phyloP scores from a whole-genome alignment of 2,797 vertebrate genomes.

The Leucoraja ocellata region DNA sequence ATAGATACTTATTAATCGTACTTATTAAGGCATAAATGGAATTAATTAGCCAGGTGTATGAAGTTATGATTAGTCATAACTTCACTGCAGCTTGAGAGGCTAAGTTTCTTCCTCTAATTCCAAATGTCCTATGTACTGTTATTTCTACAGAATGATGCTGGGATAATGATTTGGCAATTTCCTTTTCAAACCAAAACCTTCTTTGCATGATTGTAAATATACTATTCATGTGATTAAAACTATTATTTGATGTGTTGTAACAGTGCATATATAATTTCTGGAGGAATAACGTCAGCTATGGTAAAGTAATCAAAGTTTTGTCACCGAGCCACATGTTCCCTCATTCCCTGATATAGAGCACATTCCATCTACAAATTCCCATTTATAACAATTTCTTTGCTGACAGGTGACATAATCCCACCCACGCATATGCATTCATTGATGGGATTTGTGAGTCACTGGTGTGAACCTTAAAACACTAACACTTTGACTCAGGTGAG shows the following conservation, averaged over 20 bases:
- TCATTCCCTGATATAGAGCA: background rate
- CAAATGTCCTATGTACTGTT: background rate
- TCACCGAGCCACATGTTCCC: background rate
- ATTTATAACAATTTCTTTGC: background rate
- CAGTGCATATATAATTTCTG: background rate
- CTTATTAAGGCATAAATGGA: no score
- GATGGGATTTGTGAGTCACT: no score
- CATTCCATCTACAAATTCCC: no score
- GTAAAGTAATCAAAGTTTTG: background rate
- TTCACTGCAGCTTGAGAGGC: no score
- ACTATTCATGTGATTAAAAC: conserved; percentile 7
- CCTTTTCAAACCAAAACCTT: background rate
- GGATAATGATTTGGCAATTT: background rate
- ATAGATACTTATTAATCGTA: no score
- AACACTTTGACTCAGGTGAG: no score
- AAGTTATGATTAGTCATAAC: no score
- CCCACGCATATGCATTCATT: background rate
- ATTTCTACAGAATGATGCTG: background rate
- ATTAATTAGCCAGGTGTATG: no score
- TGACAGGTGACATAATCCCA: background rate
- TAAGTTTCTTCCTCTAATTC: no score
- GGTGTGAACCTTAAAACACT: no score
- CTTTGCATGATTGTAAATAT: background rate
- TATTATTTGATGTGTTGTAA: background rate
- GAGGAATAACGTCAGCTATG: background rate